A percentile compares a stretch with the other conserved stretches of the same genome.
Evolutionary conservation across 2,797 vertebrate genomes (phyloP).

Genomic region (Adelosebastes latens): DNA sequence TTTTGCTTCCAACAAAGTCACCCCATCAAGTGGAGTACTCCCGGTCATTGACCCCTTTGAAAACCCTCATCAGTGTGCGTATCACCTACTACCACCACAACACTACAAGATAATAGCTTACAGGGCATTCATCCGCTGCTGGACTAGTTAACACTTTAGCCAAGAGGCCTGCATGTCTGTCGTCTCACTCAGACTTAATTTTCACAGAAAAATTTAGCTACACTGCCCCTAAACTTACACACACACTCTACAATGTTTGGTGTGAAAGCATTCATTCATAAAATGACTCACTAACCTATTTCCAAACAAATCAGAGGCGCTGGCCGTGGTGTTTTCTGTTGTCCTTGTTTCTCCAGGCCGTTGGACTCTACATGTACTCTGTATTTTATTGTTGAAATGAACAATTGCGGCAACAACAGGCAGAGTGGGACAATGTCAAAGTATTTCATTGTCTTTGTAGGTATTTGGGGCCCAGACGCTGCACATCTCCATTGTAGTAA

Average conservation of each 20-base stretch:
- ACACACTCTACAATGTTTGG: neutral
- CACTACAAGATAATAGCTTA: constrained; percentile 24
- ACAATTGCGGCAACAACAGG: neutral
- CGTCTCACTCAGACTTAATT: neutral
- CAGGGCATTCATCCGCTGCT: constrained; percentile 36
- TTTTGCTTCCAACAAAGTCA: constrained; percentile 57
- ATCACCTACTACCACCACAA: constrained; percentile 34
- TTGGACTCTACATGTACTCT: neutral
- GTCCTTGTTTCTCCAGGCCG: neutral
- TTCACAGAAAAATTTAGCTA: neutral
- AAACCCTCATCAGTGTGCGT: constrained; percentile 60
- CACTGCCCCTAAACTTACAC: constrained; percentile 8
- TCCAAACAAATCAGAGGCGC: constrained; percentile 12
- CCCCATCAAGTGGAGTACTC: constrained; percentile 47
- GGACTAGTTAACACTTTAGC: constrained; percentile 17
- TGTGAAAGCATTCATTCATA: constrained; percentile 48
- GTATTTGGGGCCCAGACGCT: constrained; percentile 14
- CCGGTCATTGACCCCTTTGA: constrained; percentile 57
- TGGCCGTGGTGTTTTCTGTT: neutral
- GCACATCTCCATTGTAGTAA: neutral
- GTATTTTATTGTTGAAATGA: neutral
- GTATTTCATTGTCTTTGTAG: constrained; percentile 11
- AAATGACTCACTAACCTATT: constrained; percentile 44
- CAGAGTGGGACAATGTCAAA: neutral
- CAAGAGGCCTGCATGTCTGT: neutral